Evolutionary conservation across 2,113 vertebrate species (phyloP).

Genomic region (Gavia stellata): DNA sequence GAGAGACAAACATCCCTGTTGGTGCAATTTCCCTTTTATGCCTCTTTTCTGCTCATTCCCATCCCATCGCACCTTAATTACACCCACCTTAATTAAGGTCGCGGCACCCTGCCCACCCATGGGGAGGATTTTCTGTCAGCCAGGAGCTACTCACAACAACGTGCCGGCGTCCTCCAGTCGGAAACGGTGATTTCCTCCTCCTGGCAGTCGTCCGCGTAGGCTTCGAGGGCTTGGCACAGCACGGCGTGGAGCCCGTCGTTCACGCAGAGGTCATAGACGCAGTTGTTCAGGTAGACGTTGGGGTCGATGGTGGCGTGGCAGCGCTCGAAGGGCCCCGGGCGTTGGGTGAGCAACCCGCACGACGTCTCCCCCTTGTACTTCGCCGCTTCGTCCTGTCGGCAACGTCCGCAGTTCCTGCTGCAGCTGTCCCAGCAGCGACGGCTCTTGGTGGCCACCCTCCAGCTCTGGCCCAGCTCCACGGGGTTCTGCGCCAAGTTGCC

Average conservation of each 20-base stretch:
- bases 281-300: constrained; percentile 60
- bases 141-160: constrained; percentile 75
- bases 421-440: background rate
- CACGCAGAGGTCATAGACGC: constrained; percentile 71
- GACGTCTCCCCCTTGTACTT: background rate
- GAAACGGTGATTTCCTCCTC: constrained; percentile 53
- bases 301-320: constrained; percentile 67
- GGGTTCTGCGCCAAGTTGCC: background rate
- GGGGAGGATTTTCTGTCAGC: background rate
- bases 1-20: fast-evolving
- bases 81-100: background rate
- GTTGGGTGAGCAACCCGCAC: constrained; percentile 17
- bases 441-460: background rate
- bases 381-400: fast-evolving
- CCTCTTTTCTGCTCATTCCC: background rate
- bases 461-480: background rate
- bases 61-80: background rate
- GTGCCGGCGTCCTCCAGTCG: constrained; percentile 68
- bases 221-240: constrained; percentile 64
- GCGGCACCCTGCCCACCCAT: background rate
- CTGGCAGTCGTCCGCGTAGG: constrained; percentile 67
- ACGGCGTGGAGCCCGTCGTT: background rate
- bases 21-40: fast-evolving
- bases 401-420: background rate
- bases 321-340: constrained; percentile 47